phyloP scores from a whole-genome alignment of 2,888 invertebrate species.

The Aquatica leii region DNA sequence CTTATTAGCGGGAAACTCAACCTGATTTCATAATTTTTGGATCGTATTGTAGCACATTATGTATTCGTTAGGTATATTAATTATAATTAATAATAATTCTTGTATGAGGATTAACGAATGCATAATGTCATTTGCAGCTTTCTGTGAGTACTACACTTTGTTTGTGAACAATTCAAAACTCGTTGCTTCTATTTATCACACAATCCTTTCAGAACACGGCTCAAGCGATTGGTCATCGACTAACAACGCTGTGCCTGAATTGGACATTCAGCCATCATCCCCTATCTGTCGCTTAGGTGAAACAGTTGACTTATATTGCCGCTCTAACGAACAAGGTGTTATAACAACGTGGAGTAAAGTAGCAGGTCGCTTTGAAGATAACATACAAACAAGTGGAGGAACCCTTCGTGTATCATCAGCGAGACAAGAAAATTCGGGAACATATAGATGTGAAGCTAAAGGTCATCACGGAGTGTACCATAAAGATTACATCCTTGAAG shows the following conservation, averaged over 20 bases:
- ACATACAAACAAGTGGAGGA: constrained; percentile 66
- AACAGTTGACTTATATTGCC: constrained; percentile 70
- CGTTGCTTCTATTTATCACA: no score
- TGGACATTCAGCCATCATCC: constrained; percentile 57
- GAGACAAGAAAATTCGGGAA: constrained; percentile 69
- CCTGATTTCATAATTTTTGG: no score
- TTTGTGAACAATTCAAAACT: no score
- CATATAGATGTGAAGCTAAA: constrained; percentile 72
- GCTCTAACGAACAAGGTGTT: constrained; percentile 65
- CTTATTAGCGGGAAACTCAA: no score
- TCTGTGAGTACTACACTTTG: no score
- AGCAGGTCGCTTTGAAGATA: constrained; percentile 65
- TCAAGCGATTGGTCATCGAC: neutral
- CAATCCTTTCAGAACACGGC: constrained; percentile 3
- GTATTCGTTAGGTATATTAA: no score
- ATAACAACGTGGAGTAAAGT: constrained; percentile 70
- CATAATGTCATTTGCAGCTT: no score
- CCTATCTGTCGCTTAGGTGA: constrained; percentile 67
- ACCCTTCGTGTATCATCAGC: constrained; percentile 67
- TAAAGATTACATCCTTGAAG: constrained; percentile 66
- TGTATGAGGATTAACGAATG: no score
- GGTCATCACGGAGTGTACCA: constrained; percentile 60
- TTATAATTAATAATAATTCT: no score
- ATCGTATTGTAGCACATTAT: no score
- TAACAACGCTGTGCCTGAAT: constrained; percentile 39